phyloP scores from a whole-genome alignment of 2,797 vertebrate species.

The Eptatretus atami region DNA sequence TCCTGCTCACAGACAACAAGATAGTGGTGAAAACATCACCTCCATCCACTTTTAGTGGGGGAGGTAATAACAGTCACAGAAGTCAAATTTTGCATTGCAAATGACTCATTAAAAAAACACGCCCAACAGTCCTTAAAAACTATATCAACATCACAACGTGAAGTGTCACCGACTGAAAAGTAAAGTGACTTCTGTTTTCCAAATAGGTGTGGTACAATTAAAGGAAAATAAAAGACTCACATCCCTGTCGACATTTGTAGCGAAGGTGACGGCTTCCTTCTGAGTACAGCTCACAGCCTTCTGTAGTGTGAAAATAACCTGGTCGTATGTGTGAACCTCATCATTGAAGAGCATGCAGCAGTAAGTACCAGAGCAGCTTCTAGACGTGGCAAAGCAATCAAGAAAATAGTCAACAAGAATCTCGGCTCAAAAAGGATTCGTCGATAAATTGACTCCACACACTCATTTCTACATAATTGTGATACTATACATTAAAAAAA shows the following conservation, averaged over 20 bases:
- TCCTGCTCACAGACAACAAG: no score
- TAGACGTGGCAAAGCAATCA: constrained; percentile 11
- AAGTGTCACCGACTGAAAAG: constrained; percentile 6
- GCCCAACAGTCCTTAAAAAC: no score
- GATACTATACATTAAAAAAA: no score
- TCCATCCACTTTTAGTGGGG: no score
- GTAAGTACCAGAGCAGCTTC: constrained; percentile 42
- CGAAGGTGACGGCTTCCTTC: constrained; percentile 73
- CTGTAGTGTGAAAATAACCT: constrained; percentile 87
- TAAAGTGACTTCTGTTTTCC: constrained; percentile 7
- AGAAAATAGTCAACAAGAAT: no score
- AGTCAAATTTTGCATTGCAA: no score
- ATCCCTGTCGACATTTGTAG: constrained; percentile 75
- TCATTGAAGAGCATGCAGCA: constrained; percentile 96
- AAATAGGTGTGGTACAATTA: neutral
- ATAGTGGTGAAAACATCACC: no score
- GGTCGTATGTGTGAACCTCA: constrained; percentile 92
- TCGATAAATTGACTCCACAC: no score
- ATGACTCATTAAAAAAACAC: no score
- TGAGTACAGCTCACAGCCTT: constrained; percentile 84
- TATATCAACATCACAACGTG: neutral
- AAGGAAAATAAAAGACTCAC: constrained; percentile 20
- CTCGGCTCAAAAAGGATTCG: no score
- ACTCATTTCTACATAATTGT: no score
- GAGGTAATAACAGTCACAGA: no score